These are phyloP conservation scores for Quiscalus mexicanus DNA, from an alignment of 2,113 vertebrate genomes.

Conservation along the genomic window DNA sequence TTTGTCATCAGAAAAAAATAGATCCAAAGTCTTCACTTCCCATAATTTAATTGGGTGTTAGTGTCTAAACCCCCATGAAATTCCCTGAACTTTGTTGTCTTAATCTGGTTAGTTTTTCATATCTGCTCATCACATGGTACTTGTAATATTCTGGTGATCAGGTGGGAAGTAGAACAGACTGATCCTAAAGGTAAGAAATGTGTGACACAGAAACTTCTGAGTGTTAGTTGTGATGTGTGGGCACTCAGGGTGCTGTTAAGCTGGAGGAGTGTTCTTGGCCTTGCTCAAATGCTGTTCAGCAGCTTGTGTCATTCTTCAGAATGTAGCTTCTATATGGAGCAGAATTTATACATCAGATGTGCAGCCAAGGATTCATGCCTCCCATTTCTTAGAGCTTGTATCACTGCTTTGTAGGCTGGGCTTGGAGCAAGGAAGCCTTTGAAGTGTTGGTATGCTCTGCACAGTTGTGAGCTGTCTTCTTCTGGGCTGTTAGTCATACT, in stretches of 20 bases:
- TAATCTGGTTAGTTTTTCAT: neutral
- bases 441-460: neutral
- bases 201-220: neutral
- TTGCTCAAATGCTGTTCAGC: neutral
- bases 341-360: neutral
- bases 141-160: neutral
- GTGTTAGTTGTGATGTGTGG: fast-evolving
- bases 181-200: neutral
- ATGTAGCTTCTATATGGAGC: neutral
- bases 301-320: neutral
- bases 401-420: fast-evolving
- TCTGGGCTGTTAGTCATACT: neutral
- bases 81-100: neutral
- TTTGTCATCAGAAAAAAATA: neutral
- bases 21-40: neutral
- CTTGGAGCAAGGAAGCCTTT: neutral
- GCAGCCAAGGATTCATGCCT: neutral
- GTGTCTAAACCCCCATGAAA: neutral
- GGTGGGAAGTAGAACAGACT: neutral
- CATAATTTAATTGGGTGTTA: neutral
- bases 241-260: neutral
- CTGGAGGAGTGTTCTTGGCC: neutral
- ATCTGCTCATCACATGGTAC: neutral
- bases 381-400: neutral
- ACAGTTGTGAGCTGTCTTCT: neutral